Base-by-base conservation (phyloP, 2,888 invertebrate genomes). In the Trissolcus japonicus region DNA sequence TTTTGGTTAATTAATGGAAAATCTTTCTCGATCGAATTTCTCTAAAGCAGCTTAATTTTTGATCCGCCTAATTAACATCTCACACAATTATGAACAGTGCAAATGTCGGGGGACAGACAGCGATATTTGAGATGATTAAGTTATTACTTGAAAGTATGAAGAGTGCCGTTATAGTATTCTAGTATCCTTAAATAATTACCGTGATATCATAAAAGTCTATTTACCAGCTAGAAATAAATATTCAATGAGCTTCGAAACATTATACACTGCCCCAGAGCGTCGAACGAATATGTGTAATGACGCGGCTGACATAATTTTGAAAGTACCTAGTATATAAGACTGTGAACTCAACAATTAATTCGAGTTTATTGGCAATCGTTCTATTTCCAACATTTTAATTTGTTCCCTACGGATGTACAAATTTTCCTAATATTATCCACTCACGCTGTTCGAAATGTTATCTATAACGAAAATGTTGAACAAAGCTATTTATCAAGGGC, bases 231-330 rank as follows among this genome's bases (percentile, higher is more conserved):
- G 66, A 67, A 11, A 53, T 72, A 59, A 66, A 40, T 72, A 71
- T 71, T 76, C 61, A 50, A 76, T 71, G 76, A 76, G 76, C 76
- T 76, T 76, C 43, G 43, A 55, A 55, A 76, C 35, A 60, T 76
- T 76, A 76, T 76, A 76, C 43, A 76, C 66, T 67, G 71, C 71
- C 76, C 66, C 76, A 61, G 67, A 53, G 59, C 29, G n/a, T 71
- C 67, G 46, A 76, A 48, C 69, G 54, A 59, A 41, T 35, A 35
- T 46, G 54, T 63, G 51, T 65, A 65, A 14, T 65, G 56, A 56
- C 66, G 67, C 67, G n/a, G n/a, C 67, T 72, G 76, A 76, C 62
- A 67, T 56, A 40, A 67, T 59, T 72, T 76, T 72, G 66, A 71
- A 76, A 76, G 69, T 76, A 76, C 29, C 55, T 71, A 76, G 76